Evolutionary conservation across 1,140 invertebrate species (phyloP).

Genomic region (Leptonema lineaticorne): DNA sequence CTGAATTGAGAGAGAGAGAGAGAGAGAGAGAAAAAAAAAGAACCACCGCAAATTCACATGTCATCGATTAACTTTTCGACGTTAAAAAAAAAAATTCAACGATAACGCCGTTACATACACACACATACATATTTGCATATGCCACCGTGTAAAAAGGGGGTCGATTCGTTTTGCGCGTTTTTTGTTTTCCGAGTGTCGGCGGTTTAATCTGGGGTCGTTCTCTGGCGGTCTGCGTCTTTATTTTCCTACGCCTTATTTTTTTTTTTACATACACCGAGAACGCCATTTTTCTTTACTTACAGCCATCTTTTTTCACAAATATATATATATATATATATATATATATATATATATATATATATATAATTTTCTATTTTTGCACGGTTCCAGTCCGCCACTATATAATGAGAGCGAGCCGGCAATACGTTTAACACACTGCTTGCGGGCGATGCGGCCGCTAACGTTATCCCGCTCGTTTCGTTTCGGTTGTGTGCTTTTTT

Average conservation of each 20-base stretch:
- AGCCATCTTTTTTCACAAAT: background rate
- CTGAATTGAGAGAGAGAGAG: no score
- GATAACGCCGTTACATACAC: no score
- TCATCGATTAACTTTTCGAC: no score
- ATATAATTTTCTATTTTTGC: background rate
- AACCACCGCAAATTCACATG: no score
- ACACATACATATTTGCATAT: no score
- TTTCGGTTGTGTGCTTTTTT: background rate
- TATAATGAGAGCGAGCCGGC: no score
- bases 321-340: background rate
- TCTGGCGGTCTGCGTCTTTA: conserved; percentile 13
- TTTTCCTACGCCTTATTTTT: conserved; percentile 15
- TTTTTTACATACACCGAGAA: background rate
- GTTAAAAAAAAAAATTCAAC: no score
- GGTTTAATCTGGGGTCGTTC: conserved; percentile 19
- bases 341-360: background rate
- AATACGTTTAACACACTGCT: no score
- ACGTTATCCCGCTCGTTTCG: background rate
- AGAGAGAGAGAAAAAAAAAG: no score
- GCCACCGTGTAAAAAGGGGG: no score
- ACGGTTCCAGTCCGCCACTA: background rate
- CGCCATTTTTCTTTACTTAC: conserved; percentile 5
- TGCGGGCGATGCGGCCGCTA: no score
- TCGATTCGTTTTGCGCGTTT: background rate
- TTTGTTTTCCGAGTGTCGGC: conserved; percentile 11